Conservation (phyloP, 2,113 vertebrate genomes). For the Aphelocoma coerulescens region DNA sequence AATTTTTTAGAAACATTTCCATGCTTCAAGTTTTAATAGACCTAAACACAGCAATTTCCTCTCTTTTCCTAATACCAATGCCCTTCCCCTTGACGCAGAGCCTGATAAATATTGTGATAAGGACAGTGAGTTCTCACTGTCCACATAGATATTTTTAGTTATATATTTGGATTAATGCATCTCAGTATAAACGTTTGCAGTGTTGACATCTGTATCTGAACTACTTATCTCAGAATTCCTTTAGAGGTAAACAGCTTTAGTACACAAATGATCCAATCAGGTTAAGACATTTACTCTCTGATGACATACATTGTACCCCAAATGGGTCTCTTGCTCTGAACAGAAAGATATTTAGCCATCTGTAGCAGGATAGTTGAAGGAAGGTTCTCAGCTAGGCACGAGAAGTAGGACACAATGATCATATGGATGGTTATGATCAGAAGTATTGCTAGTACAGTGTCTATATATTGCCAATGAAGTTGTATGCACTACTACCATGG, state of each 20-base stretch:
- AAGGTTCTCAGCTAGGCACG: not conserved
- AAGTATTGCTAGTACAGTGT: not conserved
- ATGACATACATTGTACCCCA: not conserved
- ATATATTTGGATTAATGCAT: not conserved
- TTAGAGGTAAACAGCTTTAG: not conserved
- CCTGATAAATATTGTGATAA: not conserved
- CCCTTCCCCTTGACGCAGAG: not conserved
- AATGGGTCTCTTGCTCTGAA: fast-evolving
- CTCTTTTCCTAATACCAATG: not conserved
- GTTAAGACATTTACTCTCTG: not conserved
- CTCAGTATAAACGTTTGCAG: not conserved
- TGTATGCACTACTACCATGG: not conserved
- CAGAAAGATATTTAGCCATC: not conserved
- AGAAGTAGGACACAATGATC: not conserved
- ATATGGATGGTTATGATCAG: not conserved
- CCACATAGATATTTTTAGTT: not conserved
- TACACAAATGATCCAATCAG: not conserved
- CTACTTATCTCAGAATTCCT: not conserved
- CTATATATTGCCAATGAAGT: no score
- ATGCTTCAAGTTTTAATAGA: not conserved
- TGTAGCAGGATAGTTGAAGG: not conserved
- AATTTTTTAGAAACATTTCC: not conserved
- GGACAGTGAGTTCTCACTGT: not conserved
- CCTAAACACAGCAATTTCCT: not conserved
- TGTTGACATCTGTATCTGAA: not conserved